phyloP scores from a whole-genome alignment of 1,140 invertebrate genomes.

The Oryzaephilus surinamensis region DNA sequence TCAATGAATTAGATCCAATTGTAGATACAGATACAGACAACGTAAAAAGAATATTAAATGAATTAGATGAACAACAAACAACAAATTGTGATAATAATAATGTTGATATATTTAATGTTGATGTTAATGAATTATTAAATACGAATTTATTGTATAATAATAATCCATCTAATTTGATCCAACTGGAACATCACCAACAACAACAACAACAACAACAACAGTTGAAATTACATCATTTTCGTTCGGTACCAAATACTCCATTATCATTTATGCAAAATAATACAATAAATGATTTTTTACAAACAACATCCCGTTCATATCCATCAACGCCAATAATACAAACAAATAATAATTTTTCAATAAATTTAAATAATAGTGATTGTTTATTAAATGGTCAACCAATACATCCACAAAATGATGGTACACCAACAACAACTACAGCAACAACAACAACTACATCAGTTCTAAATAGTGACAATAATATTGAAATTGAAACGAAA shows the following conservation, averaged over 20 bases:
- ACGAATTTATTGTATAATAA: constrained; percentile 48
- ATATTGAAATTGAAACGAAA: constrained; percentile 15
- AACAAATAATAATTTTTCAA: constrained; percentile 45
- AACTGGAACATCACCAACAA: constrained; percentile 41
- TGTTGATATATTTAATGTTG: constrained; percentile 30
- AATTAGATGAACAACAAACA: constrained; percentile 18
- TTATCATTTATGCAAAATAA: constrained; percentile 39
- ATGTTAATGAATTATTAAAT: constrained; percentile 17
- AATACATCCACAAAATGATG: constrained; percentile 20
- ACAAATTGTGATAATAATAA: constrained; percentile 18
- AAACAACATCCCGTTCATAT: constrained; percentile 48
- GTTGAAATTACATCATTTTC: constrained; percentile 35
- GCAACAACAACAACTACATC: background rate
- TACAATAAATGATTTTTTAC: constrained; percentile 18
- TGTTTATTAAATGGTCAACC: constrained; percentile 34
- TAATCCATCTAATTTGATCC: constrained; percentile 56
- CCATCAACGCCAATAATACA: constrained; percentile 48
- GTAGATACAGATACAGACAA: constrained; percentile 13
- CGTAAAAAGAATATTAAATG: constrained; percentile 21
- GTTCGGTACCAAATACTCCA: constrained; percentile 53
- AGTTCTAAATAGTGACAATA: constrained; percentile 13
- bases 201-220: constrained; percentile 27
- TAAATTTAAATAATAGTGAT: constrained; percentile 38
- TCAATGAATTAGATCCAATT: constrained; percentile 19
- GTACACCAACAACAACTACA: background rate